These are phyloP conservation scores for Scolopax rusticola DNA, from an alignment of 2,797 vertebrate species.

Conservation along the genomic window DNA sequence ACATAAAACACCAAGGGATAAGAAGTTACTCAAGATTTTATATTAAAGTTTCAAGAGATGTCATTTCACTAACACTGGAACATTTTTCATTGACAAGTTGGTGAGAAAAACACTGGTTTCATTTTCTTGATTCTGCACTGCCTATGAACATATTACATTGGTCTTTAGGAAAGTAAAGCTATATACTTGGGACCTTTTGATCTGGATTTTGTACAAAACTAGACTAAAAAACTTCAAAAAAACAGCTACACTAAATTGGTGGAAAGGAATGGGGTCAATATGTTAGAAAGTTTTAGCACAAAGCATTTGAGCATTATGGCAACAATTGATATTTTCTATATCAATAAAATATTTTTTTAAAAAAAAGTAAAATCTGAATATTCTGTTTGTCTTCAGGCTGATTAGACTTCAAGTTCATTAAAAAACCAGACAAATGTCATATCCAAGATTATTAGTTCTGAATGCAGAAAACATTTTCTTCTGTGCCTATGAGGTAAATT, in stretches of 20 bases:
- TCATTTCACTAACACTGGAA: conserved; percentile 21
- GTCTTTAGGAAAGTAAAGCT: not conserved
- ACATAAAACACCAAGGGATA: conserved; percentile 35
- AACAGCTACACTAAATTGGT: not conserved
- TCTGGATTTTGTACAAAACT: not conserved
- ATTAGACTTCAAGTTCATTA: not conserved
- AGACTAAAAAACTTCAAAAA: not conserved
- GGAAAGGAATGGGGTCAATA: not conserved
- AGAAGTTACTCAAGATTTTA: conserved; percentile 48
- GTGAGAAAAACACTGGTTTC: not conserved
- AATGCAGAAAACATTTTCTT: conserved; percentile 28
- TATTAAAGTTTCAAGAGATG: conserved; percentile 53
- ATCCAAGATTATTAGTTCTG: not conserved
- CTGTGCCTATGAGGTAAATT: conserved; percentile 4
- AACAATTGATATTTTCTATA: not conserved
- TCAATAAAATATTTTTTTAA: not conserved
- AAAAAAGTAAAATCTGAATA: not conserved
- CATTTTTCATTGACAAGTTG: conserved; percentile 37
- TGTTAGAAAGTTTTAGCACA: not conserved
- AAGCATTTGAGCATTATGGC: not conserved
- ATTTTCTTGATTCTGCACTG: not conserved
- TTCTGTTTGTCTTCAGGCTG: not conserved
- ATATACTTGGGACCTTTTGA: not conserved
- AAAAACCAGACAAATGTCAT: conserved; percentile 32
- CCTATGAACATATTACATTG: not conserved